Base-by-base conservation (phyloP, 2,113 vertebrate species). In the Melanocharis versteri region DNA sequence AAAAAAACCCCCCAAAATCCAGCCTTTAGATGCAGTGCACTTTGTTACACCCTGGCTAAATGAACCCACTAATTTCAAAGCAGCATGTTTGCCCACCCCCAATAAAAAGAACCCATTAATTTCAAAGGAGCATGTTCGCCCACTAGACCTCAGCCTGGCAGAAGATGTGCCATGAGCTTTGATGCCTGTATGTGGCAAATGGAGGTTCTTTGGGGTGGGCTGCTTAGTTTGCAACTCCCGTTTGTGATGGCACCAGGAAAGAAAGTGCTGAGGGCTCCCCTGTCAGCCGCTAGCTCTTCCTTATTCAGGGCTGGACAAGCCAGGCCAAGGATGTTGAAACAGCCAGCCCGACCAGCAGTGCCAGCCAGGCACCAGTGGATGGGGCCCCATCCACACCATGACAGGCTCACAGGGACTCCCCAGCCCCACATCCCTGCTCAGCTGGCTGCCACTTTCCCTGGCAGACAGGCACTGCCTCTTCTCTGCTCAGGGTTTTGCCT, bases 311-410 rank as follows among this genome's bases (percentile, higher is more conserved):
- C 28, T 53, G 42, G 42, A 35, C 39, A 39, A 65, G 47, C 31
- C n/a, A 18, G n/a, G 9, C 10, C 9, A 12, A 18, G 21, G 48
- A 24, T 80, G 15, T 7, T 42, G 54, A 31, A 58, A 39, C 27
- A 87, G 17, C 3, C 23, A 58, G 33, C 45, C 51, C 73, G 68
- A 50, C 7, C 44, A 51, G 19, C 75, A 58, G 39, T 35, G 44
- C n/a, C 58, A 69, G 35, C 13, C 75, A 54, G 47, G 22, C 8
- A 40, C 16, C 7, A 3, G 22, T 13, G 75, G 13, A 56, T 75
- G 42, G 4, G 62, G 18, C 3, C 18, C 56, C 21, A 3, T 57
- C 19, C 56, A 23, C 45, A 47, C 10, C 0, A 0, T 21, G 33
- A 26, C 30, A 39, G 22, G 16, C 7, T 42, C 64, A 21, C 40